These are phyloP conservation scores for Lasius fuliginosus DNA, from an alignment of 2,888 invertebrate genomes.

Conservation along the genomic window DNA sequence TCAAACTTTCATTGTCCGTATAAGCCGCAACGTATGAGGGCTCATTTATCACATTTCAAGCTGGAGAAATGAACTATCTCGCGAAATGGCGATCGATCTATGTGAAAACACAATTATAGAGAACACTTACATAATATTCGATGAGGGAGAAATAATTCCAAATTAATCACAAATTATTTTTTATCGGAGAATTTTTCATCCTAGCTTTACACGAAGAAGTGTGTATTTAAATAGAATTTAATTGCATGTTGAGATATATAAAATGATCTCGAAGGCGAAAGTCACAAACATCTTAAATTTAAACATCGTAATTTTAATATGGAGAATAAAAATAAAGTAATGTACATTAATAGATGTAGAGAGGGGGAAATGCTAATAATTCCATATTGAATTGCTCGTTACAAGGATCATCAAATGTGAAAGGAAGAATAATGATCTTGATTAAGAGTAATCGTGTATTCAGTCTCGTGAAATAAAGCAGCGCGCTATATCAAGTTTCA, in stretches of 20 bases:
- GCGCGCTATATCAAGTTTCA: not conserved
- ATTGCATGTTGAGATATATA: not conserved
- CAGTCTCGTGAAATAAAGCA: conserved; percentile 17
- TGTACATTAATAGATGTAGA: not conserved
- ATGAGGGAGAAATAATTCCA: not conserved
- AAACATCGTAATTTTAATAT: not conserved
- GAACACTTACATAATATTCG: not conserved
- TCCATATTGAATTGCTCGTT: conserved; percentile 7
- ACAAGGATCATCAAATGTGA: conserved; percentile 15
- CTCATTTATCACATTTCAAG: conserved; percentile 41
- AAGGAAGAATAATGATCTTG: conserved; percentile 17
- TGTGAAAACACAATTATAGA: not conserved
- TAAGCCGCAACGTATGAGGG: conserved; percentile 26
- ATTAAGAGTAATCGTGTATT: conserved; percentile 34
- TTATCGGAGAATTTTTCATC: not conserved
- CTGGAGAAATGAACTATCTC: conserved; percentile 13
- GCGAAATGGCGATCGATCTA: conserved; percentile 23
- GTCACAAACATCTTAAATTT: not conserved
- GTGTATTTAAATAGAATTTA: not conserved
- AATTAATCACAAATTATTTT: not conserved
- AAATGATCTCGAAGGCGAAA: not conserved
- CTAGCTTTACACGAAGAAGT: not conserved
- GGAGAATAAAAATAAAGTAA: not conserved
- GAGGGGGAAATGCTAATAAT: conserved; percentile 18
- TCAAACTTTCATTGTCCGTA: conserved; percentile 27